Percentiles rank a stretch among this genome's conserved stretches.
phyloP scores from a whole-genome alignment of 2,888 invertebrate genomes.

The Pardosa pseudoannulata region DNA sequence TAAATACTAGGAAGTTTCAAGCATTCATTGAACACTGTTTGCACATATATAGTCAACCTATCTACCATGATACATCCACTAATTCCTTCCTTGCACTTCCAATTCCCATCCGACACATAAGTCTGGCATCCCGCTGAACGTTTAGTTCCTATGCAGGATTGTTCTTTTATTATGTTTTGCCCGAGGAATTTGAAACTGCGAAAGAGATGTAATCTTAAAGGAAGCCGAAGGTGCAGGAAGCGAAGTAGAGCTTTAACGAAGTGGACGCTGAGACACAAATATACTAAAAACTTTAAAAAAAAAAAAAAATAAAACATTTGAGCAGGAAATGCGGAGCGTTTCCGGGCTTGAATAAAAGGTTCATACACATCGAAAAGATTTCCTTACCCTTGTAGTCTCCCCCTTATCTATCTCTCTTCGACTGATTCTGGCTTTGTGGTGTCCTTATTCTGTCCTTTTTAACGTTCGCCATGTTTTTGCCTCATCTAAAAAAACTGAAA shows the following conservation, averaged over 20 bases:
- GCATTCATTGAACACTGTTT: too few relatives aligned
- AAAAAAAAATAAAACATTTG: conserved; percentile 35
- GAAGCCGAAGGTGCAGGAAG: conserved; percentile 45
- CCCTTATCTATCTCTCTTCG: conserved; percentile 30
- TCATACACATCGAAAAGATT: conserved; percentile 72
- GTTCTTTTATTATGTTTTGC: conserved; percentile 18
- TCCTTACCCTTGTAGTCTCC: conserved; percentile 59
- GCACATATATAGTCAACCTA: not conserved
- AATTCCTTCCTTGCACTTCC: not conserved
- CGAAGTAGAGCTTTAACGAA: conserved; percentile 61
- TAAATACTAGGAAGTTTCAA: too few relatives aligned
- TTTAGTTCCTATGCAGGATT: conserved; percentile 11
- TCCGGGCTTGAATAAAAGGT: conserved; percentile 64
- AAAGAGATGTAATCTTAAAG: not conserved
- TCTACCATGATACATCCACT: not conserved
- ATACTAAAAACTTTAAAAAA: too few relatives aligned
- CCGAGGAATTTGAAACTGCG: conserved; percentile 1
- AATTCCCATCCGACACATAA: not conserved
- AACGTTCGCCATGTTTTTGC: conserved; percentile 39
- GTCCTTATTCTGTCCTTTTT: conserved; percentile 50
- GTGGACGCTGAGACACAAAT: conserved; percentile 47
- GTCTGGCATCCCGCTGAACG: conserved; percentile 1
- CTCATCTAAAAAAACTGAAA: conserved; percentile 39
- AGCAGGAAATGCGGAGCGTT: conserved; percentile 32
- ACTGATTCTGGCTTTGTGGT: conserved; percentile 55